Percentiles rank a stretch among this genome's conserved stretches.
These are phyloP conservation scores for Antechinus stuartii DNA, from an alignment of 2,113 vertebrate species.

Conservation along the genomic window DNA sequence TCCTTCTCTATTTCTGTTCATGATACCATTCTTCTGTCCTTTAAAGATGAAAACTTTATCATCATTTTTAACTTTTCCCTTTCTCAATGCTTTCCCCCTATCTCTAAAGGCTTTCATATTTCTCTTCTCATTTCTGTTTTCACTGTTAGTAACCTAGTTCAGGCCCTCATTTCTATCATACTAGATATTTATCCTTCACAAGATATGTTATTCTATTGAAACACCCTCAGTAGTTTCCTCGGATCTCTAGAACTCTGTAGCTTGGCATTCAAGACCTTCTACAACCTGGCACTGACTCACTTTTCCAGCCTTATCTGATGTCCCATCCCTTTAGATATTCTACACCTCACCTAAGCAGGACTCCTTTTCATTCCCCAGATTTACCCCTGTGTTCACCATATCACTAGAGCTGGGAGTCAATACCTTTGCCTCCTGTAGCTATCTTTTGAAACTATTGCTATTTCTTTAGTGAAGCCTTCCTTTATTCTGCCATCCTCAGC, in stretches of 20 bases:
- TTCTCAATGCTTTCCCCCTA: not conserved
- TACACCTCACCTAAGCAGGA: not conserved
- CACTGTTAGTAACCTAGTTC: not conserved
- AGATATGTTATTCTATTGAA: not conserved
- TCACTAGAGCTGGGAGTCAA: not conserved
- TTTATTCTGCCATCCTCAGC: not conserved
- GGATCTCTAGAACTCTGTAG: not conserved
- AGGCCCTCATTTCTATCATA: not conserved
- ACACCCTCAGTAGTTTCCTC: not conserved
- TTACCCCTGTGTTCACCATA: not conserved
- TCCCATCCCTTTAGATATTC: not conserved
- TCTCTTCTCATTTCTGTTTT: not conserved
- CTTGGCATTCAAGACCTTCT: not conserved
- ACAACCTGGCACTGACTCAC: not conserved
- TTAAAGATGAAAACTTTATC: not conserved
- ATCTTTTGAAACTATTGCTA: not conserved
- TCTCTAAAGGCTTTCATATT: not conserved
- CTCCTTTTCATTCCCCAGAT: not conserved
- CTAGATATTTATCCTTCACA: not conserved
- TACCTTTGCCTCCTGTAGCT: not conserved
- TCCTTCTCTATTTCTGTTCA: not conserved
- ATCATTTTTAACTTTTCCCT: not conserved
- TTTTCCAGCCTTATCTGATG: not conserved
- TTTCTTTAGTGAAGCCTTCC: not conserved
- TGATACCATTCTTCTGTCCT: not conserved